Base-by-base conservation (phyloP, 2,113 vertebrate genomes). In the Delphinus delphis region DNA sequence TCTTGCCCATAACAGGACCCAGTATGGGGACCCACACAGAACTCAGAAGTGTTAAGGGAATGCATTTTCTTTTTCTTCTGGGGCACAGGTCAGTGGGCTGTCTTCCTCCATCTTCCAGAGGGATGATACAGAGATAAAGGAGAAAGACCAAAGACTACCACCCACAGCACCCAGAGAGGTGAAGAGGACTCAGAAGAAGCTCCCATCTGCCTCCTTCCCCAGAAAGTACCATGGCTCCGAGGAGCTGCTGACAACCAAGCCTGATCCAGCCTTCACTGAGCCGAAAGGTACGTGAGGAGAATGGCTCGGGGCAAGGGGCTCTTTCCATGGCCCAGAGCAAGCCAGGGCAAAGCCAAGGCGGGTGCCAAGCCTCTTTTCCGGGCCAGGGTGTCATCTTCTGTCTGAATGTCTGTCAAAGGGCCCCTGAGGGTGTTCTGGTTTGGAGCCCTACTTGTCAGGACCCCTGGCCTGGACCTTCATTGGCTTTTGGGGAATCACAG, bases 241-340 rank as follows among this genome's bases (percentile, higher is more conserved):
- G 97, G 98, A 98, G 77, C 97, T 99, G 71, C 98, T 98, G 18
- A 85, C 98, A 68, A 95, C 97, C 8, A 98, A 98, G 95, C 84
- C 97, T 1, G 98, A 99, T 47, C 96, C 97, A 0, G 94, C 98
- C 88, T 98, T 98, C 58, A 33, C 95, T 1, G 98, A 98, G 88
- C 98, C 98, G 1, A 82, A 98, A 18, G 99, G 99, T 99, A 98
- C 97, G 98, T 44, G 68, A 81, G 20, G 50, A 70, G 55, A 76
- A 62, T 20, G 26, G 44, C n/a, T 81, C 47, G 8, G n/a, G 26
- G 21, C 70, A 20, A 31, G 60, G 70, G 76, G 8, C 33, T 76
- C 7, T 77, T 55, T 87, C 28, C 41, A 20, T 25, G 33, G 67
- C 62, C 44, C 20, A 58, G 38, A 79, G 31, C 38, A 85, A 50